Evolutionary conservation across 2,797 vertebrate species (phyloP).

Genomic region (Catostomus latipinnis): DNA sequence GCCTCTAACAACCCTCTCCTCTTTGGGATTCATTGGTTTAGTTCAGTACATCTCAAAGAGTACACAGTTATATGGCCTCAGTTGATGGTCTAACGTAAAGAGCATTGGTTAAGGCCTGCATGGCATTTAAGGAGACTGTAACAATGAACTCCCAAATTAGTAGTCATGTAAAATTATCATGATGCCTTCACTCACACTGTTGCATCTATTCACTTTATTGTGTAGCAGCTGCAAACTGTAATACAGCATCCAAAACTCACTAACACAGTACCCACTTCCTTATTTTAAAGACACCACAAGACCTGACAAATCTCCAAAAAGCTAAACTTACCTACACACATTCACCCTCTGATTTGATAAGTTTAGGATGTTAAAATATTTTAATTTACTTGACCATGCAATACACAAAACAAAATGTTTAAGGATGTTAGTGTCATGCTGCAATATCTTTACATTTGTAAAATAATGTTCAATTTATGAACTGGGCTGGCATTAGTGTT

Average conservation of each 20-base stretch:
- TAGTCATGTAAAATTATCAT: slow-evolving; percentile 10
- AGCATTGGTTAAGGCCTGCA: not conserved
- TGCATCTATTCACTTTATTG: slow-evolving; percentile 57
- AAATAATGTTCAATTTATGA: not conserved
- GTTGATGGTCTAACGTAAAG: not conserved
- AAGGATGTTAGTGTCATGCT: not conserved
- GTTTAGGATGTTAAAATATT: no score
- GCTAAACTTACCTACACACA: slow-evolving; percentile 34
- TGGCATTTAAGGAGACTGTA: slow-evolving; percentile 67
- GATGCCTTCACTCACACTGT: slow-evolving; percentile 57
- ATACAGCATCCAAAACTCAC: slow-evolving; percentile 59
- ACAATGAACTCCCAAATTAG: slow-evolving; percentile 54
- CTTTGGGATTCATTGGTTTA: slow-evolving; percentile 25
- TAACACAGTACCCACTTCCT: slow-evolving; percentile 2
- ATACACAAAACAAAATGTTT: not conserved
- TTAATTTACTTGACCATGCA: not conserved
- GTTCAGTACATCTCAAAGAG: not conserved
- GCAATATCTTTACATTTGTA: not conserved
- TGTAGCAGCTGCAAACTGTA: slow-evolving; percentile 69
- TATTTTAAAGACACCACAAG: slow-evolving; percentile 53
- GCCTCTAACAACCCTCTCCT: not conserved
- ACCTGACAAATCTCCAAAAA: slow-evolving; percentile 20
- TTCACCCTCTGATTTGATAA: not conserved
- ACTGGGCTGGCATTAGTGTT: slow-evolving; percentile 16
- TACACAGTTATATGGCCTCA: not conserved